Evolutionary conservation across 2,797 vertebrate genomes (phyloP).

Genomic region (Phyllotis vaccarum): DNA sequence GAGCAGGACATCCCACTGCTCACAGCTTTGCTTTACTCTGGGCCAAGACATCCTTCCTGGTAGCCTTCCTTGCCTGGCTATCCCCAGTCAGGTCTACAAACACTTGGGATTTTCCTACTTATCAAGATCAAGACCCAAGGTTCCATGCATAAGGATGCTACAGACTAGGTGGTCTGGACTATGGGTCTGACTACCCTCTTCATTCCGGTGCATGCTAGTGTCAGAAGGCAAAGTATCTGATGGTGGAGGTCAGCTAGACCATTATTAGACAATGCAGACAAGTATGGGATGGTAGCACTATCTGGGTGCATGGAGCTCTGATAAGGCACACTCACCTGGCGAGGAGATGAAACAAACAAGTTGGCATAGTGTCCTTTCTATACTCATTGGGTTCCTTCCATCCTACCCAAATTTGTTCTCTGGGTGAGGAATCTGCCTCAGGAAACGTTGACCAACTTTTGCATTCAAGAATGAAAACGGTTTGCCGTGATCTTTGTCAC

Average conservation of each 20-base stretch:
- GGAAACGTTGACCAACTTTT: not conserved
- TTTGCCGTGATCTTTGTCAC: not conserved
- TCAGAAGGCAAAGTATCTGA: not conserved
- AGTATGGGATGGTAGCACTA: not conserved
- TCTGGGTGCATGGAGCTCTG: not conserved
- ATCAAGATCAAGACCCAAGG: not conserved
- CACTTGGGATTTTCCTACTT: constrained; percentile 43
- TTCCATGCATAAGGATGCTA: not conserved
- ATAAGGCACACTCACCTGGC: not conserved
- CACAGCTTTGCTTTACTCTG: constrained; percentile 58
- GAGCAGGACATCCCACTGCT: constrained; percentile 58
- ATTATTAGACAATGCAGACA: not conserved
- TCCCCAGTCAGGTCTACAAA: constrained; percentile 11
- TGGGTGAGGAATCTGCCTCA: not conserved
- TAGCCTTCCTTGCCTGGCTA: constrained; percentile 43
- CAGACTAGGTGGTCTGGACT: no score
- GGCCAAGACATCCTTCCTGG: constrained; percentile 74
- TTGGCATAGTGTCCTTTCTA: not conserved
- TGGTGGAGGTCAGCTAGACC: not conserved
- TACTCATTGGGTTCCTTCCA: not conserved
- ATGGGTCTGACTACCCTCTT: not conserved
- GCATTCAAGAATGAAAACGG: constrained; percentile 31
- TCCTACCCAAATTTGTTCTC: not conserved
- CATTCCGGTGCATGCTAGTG: not conserved
- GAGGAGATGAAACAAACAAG: not conserved